Conservation (phyloP, 2,113 vertebrate genomes). For the Lepus timidus region DNA sequence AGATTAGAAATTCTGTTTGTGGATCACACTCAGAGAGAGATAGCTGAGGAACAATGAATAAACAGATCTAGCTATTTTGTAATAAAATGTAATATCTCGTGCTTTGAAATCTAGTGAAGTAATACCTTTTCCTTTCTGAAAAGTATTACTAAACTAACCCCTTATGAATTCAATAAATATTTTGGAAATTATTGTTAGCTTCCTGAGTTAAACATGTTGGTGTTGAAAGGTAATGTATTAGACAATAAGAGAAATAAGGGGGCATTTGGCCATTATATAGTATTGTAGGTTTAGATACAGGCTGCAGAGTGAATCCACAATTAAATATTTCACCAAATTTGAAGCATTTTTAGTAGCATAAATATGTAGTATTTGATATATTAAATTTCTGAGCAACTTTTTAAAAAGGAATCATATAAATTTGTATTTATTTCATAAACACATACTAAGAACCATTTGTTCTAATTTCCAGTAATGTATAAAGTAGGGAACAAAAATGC, state of each 20-base stretch:
- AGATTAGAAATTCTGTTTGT: not conserved
- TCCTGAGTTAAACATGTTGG: not conserved
- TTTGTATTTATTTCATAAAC: not conserved
- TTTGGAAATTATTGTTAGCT: not conserved
- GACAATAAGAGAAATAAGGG: not conserved
- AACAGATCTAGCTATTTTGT: not conserved
- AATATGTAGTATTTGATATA: not conserved
- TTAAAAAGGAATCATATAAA: not conserved
- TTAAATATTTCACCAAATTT: not conserved
- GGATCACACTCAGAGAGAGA: not conserved
- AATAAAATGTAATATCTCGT: not conserved
- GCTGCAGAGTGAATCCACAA: not conserved
- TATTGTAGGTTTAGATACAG: not conserved
- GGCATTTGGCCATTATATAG: not conserved
- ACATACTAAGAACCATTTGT: not conserved
- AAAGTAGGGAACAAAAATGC: not conserved
- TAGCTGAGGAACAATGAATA: not conserved
- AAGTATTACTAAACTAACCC: not conserved
- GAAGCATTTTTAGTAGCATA: not conserved
- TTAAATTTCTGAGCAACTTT: not conserved
- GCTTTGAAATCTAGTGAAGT: slow-evolving; percentile 19
- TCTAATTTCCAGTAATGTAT: not conserved
- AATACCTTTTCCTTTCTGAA: not conserved
- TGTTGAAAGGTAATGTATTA: not conserved
- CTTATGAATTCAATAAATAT: not conserved